Percentiles rank a stretch among this genome's conserved stretches.
phyloP scores from a whole-genome alignment of 35 echinoderm and acorn worm species.

The Strongylocentrotus purpuratus region DNA sequence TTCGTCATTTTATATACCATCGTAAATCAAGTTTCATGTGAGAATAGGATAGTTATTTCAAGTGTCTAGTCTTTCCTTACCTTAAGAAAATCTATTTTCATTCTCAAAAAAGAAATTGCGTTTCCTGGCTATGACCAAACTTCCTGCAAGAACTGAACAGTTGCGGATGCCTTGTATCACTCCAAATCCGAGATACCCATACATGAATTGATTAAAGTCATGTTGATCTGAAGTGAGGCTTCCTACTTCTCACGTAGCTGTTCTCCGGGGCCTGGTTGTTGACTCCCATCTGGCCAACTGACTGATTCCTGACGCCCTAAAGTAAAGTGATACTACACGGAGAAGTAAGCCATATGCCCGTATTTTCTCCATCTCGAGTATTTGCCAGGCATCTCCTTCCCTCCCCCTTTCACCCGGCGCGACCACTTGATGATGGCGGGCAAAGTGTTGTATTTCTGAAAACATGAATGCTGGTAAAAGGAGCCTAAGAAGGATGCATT shows the following conservation, averaged over 20 bases:
- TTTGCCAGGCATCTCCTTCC: background rate
- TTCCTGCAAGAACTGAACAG: too few relatives aligned
- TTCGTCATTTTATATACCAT: too few relatives aligned
- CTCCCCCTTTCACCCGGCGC: background rate
- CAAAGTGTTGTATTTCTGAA: background rate
- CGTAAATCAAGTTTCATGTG: too few relatives aligned
- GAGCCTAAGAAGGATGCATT: background rate
- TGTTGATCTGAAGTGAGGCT: background rate
- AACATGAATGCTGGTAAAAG: background rate
- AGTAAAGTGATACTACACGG: background rate
- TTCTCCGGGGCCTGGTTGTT: background rate
- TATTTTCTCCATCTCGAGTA: background rate
- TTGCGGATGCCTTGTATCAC: too few relatives aligned
- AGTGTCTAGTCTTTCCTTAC: too few relatives aligned
- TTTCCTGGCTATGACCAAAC: too few relatives aligned
- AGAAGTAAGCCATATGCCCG: background rate
- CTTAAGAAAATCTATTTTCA: too few relatives aligned
- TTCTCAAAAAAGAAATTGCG: too few relatives aligned
- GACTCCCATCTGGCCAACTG: background rate
- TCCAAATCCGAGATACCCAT: background rate
- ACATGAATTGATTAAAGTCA: background rate
- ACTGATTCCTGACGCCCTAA: background rate
- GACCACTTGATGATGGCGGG: background rate
- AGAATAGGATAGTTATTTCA: too few relatives aligned
- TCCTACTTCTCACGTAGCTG: background rate